Conservation (phyloP, 1,140 invertebrate species). For the Drosophila melanica region DNA sequence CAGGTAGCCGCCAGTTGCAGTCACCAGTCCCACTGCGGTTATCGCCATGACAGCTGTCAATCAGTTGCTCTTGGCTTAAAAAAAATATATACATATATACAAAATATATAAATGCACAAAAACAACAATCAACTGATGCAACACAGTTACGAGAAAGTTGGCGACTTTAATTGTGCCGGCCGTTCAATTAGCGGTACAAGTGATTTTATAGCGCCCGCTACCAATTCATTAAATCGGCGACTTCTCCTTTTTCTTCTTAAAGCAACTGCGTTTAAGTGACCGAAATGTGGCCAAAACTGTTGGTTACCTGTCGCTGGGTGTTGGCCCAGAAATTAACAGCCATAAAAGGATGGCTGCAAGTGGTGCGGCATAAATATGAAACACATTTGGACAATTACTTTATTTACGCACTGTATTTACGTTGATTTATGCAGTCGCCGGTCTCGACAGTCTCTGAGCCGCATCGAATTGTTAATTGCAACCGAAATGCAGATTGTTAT, state of each 20-base stretch:
- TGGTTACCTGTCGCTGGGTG: constrained; percentile 48
- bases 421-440: constrained; percentile 62
- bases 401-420: constrained; percentile 76
- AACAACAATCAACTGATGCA: constrained; percentile 6
- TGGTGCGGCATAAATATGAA: constrained; percentile 28
- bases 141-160: constrained; percentile 55
- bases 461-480: constrained; percentile 71
- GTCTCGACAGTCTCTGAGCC: background rate
- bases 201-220: constrained; percentile 75
- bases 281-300: constrained; percentile 28
- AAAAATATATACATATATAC: constrained; percentile 6
- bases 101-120: background rate
- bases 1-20: constrained; percentile 3
- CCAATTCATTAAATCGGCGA: constrained; percentile 30
- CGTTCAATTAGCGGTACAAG: constrained; percentile 76
- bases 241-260: constrained; percentile 2
- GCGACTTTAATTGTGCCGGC: constrained; percentile 61
- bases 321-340: constrained; percentile 72
- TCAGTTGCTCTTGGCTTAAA: constrained; percentile 27
- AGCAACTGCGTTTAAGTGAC: constrained; percentile 26
- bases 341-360: constrained; percentile 47
- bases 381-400: constrained; percentile 67
- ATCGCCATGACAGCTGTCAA: constrained; percentile 79
- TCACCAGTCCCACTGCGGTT: constrained; percentile 70
- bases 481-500: constrained; percentile 67